These are phyloP conservation scores for Timandra comae DNA, from an alignment of 2,888 invertebrate species.

Conservation along the genomic window DNA sequence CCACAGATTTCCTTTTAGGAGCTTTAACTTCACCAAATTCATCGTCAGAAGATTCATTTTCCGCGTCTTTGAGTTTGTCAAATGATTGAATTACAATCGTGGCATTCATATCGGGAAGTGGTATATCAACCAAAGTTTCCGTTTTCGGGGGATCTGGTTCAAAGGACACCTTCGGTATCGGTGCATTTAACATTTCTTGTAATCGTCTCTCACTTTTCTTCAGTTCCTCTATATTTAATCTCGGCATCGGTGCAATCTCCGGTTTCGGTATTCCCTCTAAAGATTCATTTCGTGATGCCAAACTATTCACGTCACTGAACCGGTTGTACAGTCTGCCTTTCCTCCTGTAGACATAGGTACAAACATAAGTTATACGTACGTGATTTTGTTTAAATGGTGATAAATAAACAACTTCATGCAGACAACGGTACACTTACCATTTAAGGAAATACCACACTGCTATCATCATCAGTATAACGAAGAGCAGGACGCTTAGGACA, in stretches of 20 bases:
- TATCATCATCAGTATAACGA: conserved; percentile 47
- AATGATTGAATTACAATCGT: conserved; percentile 63
- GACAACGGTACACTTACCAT: conserved; percentile 50
- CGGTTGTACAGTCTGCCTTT: conserved; percentile 41
- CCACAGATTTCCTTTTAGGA: conserved; percentile 62
- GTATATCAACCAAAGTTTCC: conserved; percentile 37
- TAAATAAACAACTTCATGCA: conserved; percentile 26
- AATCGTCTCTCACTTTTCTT: conserved; percentile 56
- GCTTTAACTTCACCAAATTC: conserved; percentile 56
- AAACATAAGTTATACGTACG: conserved; percentile 7
- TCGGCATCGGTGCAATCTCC: conserved; percentile 22
- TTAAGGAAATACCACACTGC: conserved; percentile 52
- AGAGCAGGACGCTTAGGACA: conserved; percentile 52
- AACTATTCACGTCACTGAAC: conserved; percentile 48
- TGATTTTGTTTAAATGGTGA: conserved; percentile 17
- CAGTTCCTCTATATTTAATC: conserved; percentile 54
- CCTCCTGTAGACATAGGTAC: conserved; percentile 46
- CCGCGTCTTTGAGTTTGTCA: conserved; percentile 58
- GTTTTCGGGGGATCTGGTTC: conserved; percentile 19
- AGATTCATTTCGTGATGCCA: conserved; percentile 41
- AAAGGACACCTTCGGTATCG: conserved; percentile 31
- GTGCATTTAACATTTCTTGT: conserved; percentile 55
- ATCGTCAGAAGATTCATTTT: conserved; percentile 52
- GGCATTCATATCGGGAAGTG: conserved; percentile 29
- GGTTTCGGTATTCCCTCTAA: conserved; percentile 32